Evolutionary conservation across 2,888 invertebrate genomes (phyloP), one percentile per base, ranked within the genome.

Genomic region (Argyresthia albistria): DNA sequence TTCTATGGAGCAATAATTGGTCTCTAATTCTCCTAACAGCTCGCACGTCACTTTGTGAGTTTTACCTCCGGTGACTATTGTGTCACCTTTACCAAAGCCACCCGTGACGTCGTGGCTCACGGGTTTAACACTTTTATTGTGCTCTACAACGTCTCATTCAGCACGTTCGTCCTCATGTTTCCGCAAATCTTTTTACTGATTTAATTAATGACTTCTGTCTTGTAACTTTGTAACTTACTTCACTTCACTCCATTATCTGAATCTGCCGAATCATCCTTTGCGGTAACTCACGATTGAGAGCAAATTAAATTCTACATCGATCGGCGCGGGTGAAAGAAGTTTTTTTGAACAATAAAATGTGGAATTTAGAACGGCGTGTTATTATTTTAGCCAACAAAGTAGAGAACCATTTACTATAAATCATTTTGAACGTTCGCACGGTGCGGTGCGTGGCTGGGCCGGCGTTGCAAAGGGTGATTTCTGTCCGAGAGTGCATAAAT

Each of bases 311-410:
- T 71, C 63, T 67, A 58, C 63, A 61, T 60, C 55, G 56, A 67
- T 71, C 79, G 77, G 77, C 67, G 55, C 63, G 66, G 60, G 66
- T 69, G 67, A 76, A 77, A 75, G 68, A 65, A 69, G 75, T 75
- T 74, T 72, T 25, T 69, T 11, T 65, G 63, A 75, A 80, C 70
- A 78, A 81, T 79, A 81, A 83, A 83, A 80, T 73, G 67, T 79
- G 66, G 73, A 81, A 80, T 83, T 81, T 84, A 83, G 84, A 84
- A 78, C 80, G 71, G 73, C 69, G 65, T 66, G 65, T 81, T 84
- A 86, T 87, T 87, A 87, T 86, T 87, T 87, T 84, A 84, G 83
- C 84, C 86, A 82, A 87, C 87, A 87, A 87, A 83, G 87, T 87
- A 86, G 86, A 86, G 82, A 87, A 82, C 84, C 84, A 86, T 87